These are phyloP conservation scores for Chalcis sispes DNA, from an alignment of 2,888 invertebrate genomes.

Conservation along the genomic window DNA sequence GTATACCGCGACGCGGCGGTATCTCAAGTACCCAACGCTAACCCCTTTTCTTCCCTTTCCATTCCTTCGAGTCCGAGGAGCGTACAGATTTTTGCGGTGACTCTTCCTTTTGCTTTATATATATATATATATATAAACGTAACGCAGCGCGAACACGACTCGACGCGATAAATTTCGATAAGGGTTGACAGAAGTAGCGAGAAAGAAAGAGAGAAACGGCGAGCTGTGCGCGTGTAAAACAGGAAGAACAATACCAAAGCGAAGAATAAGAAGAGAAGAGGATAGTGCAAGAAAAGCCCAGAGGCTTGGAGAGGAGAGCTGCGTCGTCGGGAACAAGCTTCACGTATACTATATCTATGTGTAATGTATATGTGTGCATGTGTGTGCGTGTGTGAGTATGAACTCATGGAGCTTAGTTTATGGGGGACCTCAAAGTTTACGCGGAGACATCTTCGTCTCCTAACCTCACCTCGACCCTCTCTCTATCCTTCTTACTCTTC, in stretches of 20 bases:
- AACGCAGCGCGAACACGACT: not conserved
- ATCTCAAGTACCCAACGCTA: too few relatives aligned
- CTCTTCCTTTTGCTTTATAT: too few relatives aligned
- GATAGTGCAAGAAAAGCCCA: slow-evolving; percentile 17
- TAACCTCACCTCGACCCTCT: slow-evolving; percentile 67
- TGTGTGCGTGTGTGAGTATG: too few relatives aligned
- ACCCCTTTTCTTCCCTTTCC: too few relatives aligned
- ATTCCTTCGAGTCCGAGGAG: too few relatives aligned
- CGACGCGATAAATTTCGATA: slow-evolving; percentile 46
- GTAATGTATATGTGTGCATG: not conserved
- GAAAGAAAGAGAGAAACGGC: not conserved
- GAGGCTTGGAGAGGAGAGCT: slow-evolving; percentile 30
- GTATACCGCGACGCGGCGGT: too few relatives aligned
- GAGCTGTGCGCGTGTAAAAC: not conserved
- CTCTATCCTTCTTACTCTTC: slow-evolving; percentile 12
- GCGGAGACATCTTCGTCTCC: slow-evolving; percentile 71
- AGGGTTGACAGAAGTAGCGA: slow-evolving; percentile 5
- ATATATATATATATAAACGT: not conserved
- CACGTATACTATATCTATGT: too few relatives aligned
- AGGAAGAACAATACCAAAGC: too few relatives aligned
- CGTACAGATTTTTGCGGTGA: too few relatives aligned
- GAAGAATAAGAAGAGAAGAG: not conserved
- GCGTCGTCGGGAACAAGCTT: slow-evolving; percentile 64
- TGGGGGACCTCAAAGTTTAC: slow-evolving; percentile 67
- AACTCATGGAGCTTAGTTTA: not conserved